Evolutionary conservation across 2,888 invertebrate genomes (phyloP), one percentile per base, ranked within the genome.

Genomic region (Drosophila helvetica): DNA sequence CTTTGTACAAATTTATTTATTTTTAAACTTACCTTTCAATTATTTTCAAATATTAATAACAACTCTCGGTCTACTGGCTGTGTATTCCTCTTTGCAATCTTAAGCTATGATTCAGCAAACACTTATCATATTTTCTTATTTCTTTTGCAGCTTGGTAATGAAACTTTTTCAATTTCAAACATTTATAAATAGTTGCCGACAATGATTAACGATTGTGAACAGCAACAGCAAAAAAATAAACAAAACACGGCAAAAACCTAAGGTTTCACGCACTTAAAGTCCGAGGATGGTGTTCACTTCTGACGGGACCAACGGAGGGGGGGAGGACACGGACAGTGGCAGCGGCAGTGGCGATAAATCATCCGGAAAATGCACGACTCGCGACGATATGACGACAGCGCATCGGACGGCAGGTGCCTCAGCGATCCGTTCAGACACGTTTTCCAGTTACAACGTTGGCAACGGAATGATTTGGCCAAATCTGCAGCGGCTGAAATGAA

Each of bases 401-500:
- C 65, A 48, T 27, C 18, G 65, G 15, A 33, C 18, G 65, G 38
- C 46, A 46, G 19, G 19, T n/a, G 30, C 19, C 25, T 10, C 50
- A 50, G 50, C 69, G 64, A 65, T 75, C 63, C 87, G 82, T 68
- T 60, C 61, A 56, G 62, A 78, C 83, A 82, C 89, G 89, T 79
- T 89, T 63, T 58, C 75, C 73, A 77, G 77, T 81, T 84, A 78
- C 78, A 74, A 75, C 88, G 66, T 76, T 75, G 63, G 61, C 87
- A 86, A 65, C 88, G 86, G 83, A 85, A 88, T 85, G 88, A 89
- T 78, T 78, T 76, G 76, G 78, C 67, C 79, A 76, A 82, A 78
- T 78, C 82, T 78, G 74, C 86, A 75, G 74, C 68, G 47, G 47
- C 30, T 30, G 64, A 73, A 70, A 30, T 70, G 76, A 85, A 74